Conservation (phyloP, 2,113 vertebrate genomes). For the Cyanoramphus novaezelandiae region DNA sequence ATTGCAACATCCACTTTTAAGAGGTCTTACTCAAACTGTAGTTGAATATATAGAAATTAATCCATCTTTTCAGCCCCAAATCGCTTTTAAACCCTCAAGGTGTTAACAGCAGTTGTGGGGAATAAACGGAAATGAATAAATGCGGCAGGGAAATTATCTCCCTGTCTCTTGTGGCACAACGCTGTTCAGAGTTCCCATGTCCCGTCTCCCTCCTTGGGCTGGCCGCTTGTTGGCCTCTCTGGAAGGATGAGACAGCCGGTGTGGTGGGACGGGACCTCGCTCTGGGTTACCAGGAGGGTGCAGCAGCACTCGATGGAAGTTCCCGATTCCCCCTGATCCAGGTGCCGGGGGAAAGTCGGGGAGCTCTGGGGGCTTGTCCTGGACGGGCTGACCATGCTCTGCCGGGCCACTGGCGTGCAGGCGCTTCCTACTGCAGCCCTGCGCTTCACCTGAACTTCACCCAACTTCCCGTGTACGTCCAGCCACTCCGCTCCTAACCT, state of each 20-base stretch:
- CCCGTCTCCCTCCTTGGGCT: background rate
- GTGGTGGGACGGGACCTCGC: rapidly evolving
- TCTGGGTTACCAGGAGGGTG: background rate
- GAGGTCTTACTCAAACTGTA: background rate
- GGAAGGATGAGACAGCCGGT: background rate
- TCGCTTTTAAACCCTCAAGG: background rate
- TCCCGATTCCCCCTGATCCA: background rate
- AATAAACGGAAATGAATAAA: background rate
- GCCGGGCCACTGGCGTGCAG: rapidly evolving
- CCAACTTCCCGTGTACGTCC: rapidly evolving
- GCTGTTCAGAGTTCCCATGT: rapidly evolving
- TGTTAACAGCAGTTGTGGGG: background rate
- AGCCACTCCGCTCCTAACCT: background rate
- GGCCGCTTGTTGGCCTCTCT: background rate
- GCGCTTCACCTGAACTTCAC: background rate
- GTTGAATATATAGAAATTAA: background rate
- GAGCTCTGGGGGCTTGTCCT: background rate
- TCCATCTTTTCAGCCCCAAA: background rate
- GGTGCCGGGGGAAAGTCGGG: rapidly evolving
- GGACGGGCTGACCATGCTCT: rapidly evolving
- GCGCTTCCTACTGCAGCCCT: background rate
- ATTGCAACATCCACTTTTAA: background rate
- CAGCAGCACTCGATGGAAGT: background rate
- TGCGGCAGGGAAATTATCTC: background rate
- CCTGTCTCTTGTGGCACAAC: background rate